Evolutionary conservation across 1,140 invertebrate genomes (phyloP).

Genomic region (Acromyrmex charruanus): DNA sequence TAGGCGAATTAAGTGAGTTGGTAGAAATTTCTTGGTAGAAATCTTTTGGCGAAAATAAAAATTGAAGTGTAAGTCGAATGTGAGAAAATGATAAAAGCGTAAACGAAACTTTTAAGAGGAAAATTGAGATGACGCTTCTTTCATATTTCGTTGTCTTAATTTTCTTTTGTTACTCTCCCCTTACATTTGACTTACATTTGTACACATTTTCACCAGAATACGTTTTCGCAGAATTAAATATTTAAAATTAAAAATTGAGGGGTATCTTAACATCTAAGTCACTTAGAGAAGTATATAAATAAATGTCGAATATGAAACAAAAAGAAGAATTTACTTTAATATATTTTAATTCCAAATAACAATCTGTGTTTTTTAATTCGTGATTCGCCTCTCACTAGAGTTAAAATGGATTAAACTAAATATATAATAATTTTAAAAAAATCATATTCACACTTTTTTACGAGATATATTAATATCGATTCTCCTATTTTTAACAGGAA

Average conservation of each 20-base stretch:
- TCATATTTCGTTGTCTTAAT: too few relatives aligned
- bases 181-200: too few relatives aligned
- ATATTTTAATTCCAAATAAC: slow-evolving; percentile 13
- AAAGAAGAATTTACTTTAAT: neutral
- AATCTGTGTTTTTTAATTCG: neutral
- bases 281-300: neutral
- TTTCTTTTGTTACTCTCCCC: too few relatives aligned
- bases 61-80: too few relatives aligned
- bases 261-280: neutral
- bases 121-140: too few relatives aligned
- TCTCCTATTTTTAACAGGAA: slow-evolving; percentile 14
- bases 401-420: slow-evolving; percentile 22
- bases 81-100: too few relatives aligned
- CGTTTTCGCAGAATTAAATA: neutral
- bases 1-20: slow-evolving; percentile 19
- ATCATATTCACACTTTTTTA: neutral
- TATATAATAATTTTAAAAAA: slow-evolving; percentile 16
- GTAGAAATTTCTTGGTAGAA: slow-evolving; percentile 17
- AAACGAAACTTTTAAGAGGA: too few relatives aligned
- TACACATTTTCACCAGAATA: neutral
- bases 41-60: neutral
- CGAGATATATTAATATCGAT: slow-evolving; percentile 17
- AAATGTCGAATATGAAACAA: neutral
- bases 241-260: neutral
- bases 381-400: neutral